Evolutionary conservation across 2,113 vertebrate species (phyloP).

Genomic region (Tricholaema leucomelas): DNA sequence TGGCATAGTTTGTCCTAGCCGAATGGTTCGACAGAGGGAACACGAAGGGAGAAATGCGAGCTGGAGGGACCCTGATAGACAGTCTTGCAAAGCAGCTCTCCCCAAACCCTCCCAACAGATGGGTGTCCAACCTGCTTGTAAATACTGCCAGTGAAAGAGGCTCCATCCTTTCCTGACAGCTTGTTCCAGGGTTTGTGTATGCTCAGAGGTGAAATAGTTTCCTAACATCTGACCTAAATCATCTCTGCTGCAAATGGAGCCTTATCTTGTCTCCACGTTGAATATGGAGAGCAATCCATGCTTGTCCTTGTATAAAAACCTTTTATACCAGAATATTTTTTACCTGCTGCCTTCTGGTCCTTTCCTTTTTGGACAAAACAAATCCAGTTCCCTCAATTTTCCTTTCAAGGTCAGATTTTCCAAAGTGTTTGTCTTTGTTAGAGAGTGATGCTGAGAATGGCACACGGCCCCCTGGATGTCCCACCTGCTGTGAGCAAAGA

Average conservation of each 20-base stretch:
- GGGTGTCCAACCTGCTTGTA: constrained; percentile 57
- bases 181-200: constrained; percentile 11
- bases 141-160: constrained; percentile 46
- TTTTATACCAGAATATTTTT: not conserved
- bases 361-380: not conserved
- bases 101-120: constrained; percentile 43
- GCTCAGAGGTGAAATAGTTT: constrained; percentile 18
- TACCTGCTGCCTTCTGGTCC: not conserved
- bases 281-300: not conserved
- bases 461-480: accelerated
- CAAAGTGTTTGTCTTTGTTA: not conserved
- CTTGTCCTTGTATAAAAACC: not conserved
- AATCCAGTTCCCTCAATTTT: not conserved
- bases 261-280: not conserved
- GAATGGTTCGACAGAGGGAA: not conserved
- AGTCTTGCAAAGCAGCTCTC: constrained; percentile 26
- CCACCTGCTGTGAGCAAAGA: not conserved
- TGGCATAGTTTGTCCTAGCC: constrained; percentile 29
- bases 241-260: not conserved
- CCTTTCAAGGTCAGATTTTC: constrained; percentile 13
- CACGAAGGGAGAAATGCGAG: not conserved
- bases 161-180: not conserved
- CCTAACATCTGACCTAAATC: constrained; percentile 43
- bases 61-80: constrained; percentile 43
- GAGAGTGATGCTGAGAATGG: not conserved